A percentile compares a stretch with the other conserved stretches of the same genome.
Evolutionary conservation across 2,797 vertebrate genomes (phyloP).

Genomic region (Typhlichthys subterraneus): DNA sequence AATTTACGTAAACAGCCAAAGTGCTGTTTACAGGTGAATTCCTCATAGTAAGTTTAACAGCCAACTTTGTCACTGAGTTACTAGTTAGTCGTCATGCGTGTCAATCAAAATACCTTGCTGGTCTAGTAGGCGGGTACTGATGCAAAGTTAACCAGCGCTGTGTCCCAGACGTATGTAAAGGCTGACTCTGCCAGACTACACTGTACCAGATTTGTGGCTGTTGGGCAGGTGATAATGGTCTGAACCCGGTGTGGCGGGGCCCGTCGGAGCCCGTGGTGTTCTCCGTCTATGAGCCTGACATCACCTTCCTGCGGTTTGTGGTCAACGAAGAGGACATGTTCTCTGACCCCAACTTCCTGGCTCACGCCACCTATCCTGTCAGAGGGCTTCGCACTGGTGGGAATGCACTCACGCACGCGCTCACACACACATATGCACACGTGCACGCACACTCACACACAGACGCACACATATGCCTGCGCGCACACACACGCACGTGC

Average conservation of each 20-base stretch:
- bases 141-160: no score
- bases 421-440: neutral
- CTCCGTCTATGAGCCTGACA: constrained; percentile 87
- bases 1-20: no score
- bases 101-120: no score
- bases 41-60: no score
- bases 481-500: neutral
- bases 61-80: no score
- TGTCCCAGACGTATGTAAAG: no score
- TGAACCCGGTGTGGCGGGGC: constrained; percentile 90
- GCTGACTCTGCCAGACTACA: no score
- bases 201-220: neutral
- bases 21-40: no score
- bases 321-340: constrained; percentile 99
- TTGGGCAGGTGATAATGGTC: constrained; percentile 89
- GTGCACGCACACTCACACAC: neutral
- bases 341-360: constrained; percentile 97
- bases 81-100: no score
- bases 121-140: no score
- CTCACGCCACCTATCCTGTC: constrained; percentile 92
- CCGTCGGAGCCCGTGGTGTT: constrained; percentile 83
- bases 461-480: no score
- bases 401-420: constrained; percentile 4
- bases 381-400: constrained; percentile 92
- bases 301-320: constrained; percentile 92